phyloP scores from a whole-genome alignment of 2,797 vertebrate genomes.

The Cirrhinus mrigala region DNA sequence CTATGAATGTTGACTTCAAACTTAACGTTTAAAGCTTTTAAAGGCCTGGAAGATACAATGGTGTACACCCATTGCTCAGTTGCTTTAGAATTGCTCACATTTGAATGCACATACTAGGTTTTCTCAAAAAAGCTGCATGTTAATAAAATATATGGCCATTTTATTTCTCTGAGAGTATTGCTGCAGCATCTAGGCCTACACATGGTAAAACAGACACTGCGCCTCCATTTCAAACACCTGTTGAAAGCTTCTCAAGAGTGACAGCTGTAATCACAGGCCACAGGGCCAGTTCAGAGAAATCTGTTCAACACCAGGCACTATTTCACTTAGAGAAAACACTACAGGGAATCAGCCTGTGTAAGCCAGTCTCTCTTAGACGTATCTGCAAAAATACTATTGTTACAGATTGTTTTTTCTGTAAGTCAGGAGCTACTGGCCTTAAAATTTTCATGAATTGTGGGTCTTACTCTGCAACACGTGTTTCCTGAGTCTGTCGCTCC shows the following conservation, averaged over 20 bases:
- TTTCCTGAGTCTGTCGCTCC: slow-evolving; percentile 5
- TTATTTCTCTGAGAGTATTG: slow-evolving; percentile 36
- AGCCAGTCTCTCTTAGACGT: not conserved
- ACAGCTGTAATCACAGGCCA: slow-evolving; percentile 34
- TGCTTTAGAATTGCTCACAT: not conserved
- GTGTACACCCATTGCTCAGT: not conserved
- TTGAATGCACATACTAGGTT: not conserved
- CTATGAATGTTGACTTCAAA: too few species aligned
- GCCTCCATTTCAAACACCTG: slow-evolving; percentile 54
- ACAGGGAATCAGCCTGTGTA: not conserved
- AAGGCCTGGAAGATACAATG: not conserved
- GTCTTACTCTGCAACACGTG: not conserved
- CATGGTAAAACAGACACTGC: slow-evolving; percentile 44
- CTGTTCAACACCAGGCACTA: not conserved
- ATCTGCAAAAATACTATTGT: not conserved
- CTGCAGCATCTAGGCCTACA: not conserved
- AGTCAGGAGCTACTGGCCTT: not conserved
- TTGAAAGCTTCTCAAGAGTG: slow-evolving; percentile 23
- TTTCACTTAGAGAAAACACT: slow-evolving; percentile 23
- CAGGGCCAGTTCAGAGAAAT: slow-evolving; percentile 4
- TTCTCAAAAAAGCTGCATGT: not conserved
- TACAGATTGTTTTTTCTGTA: not conserved
- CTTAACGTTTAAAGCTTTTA: not conserved
- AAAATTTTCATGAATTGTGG: too few species aligned
- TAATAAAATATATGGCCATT: not conserved